Evolutionary conservation across 2,113 vertebrate genomes (phyloP).

Genomic region (Hiodon alosoides): DNA sequence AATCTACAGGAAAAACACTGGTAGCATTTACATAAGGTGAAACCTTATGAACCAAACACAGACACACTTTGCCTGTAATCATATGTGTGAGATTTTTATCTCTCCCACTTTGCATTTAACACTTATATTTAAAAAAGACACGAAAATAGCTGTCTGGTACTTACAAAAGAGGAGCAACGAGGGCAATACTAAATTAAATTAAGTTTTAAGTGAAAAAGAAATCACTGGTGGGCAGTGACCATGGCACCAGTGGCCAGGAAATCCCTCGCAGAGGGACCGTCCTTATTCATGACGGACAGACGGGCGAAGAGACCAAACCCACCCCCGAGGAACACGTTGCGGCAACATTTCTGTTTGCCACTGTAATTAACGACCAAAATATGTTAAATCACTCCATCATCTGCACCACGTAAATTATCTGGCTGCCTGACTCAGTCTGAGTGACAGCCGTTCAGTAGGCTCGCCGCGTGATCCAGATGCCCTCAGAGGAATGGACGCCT

Average conservation of each 20-base stretch:
- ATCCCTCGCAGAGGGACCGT: not conserved
- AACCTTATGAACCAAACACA: too few relatives aligned
- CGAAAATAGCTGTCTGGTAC: too few relatives aligned
- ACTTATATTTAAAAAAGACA: too few relatives aligned
- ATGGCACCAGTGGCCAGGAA: not conserved
- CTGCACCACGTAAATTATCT: conserved; percentile 21
- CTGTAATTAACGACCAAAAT: conserved; percentile 23
- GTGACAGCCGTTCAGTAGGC: not conserved
- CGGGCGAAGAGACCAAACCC: not conserved
- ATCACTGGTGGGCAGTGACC: not conserved
- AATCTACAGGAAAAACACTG: not conserved
- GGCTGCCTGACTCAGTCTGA: conserved; percentile 13
- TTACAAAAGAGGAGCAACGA: not conserved
- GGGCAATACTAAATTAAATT: not conserved
- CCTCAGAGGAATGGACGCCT: conserved; percentile 9
- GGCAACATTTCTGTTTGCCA: not conserved
- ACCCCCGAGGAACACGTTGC: conserved; percentile 16
- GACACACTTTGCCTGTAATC: too few relatives aligned
- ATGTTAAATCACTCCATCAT: conserved; percentile 24
- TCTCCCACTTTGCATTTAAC: too few relatives aligned
- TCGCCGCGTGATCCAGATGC: conserved; percentile 22
- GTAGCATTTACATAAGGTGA: too few relatives aligned
- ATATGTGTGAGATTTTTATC: too few relatives aligned
- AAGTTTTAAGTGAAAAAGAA: not conserved
- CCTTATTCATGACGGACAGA: conserved; percentile 8